phyloP scores from a whole-genome alignment of 2,113 vertebrate genomes.

The Rhinichthys klamathensis region DNA sequence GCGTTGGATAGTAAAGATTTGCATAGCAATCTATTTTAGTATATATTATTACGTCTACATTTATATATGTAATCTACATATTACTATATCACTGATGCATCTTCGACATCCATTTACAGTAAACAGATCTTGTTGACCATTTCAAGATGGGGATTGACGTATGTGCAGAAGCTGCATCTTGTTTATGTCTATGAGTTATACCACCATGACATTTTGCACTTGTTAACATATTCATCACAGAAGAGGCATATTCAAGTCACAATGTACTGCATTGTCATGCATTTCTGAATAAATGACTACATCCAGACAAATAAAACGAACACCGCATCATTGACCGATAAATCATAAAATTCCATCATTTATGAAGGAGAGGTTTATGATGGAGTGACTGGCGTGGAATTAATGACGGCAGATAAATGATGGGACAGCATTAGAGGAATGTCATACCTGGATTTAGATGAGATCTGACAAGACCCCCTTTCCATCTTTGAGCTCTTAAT shows the following conservation, averaged over 20 bases:
- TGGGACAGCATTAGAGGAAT: conserved; percentile 33
- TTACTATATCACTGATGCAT: neutral
- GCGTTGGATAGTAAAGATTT: neutral
- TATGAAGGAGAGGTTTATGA: neutral
- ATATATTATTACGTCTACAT: neutral
- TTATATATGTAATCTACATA: too few relatives aligned
- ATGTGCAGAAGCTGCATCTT: neutral
- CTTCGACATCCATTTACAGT: neutral
- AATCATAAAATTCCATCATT: conserved; percentile 22
- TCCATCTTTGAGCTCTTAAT: conserved; percentile 43
- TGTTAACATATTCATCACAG: neutral
- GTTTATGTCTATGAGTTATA: neutral
- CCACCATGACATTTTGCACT: neutral
- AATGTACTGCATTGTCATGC: neutral
- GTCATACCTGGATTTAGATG: conserved; percentile 51
- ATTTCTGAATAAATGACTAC: neutral
- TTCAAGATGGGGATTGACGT: neutral
- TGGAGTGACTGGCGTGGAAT: conserved; percentile 22
- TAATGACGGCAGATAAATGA: conserved; percentile 39
- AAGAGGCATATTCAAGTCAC: neutral
- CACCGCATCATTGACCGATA: conserved; percentile 17
- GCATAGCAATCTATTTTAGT: neutral
- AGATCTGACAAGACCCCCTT: conserved; percentile 44
- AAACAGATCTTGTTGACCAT: neutral
- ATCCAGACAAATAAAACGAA: neutral